A percentile compares a stretch with the other conserved stretches of the same genome.
Evolutionary conservation across 2,797 vertebrate genomes (phyloP).

Genomic region (Danionella dracula): DNA sequence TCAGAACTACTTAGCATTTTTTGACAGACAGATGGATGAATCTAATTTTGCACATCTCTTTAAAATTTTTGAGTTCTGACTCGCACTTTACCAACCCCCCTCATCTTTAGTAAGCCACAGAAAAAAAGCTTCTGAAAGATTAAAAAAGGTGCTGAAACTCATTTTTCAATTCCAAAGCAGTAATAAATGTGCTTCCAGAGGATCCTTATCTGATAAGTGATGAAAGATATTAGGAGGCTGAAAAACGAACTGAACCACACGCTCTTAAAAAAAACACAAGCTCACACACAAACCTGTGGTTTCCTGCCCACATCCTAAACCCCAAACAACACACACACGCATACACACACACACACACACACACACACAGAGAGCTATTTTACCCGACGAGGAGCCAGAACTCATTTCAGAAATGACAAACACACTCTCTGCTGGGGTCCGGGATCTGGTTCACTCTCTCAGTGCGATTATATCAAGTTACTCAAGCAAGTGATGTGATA

Average conservation of each 20-base stretch:
- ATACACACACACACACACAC: slow-evolving; percentile 12
- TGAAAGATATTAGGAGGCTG: neutral
- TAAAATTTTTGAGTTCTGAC: too few species aligned
- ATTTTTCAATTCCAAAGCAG: too few species aligned
- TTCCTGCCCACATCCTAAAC: neutral
- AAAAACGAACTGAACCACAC: neutral
- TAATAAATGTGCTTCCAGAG: too few species aligned
- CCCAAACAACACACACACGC: neutral
- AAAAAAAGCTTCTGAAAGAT: too few species aligned
- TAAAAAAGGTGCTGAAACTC: too few species aligned
- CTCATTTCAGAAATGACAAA: neutral
- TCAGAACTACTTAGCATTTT: too few species aligned
- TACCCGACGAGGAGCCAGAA: neutral
- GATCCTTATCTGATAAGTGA: neutral
- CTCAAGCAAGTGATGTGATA: slow-evolving; percentile 31
- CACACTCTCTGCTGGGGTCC: neutral
- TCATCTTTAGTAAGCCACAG: too few species aligned
- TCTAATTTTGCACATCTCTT: too few species aligned
- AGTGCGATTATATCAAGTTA: slow-evolving; percentile 40
- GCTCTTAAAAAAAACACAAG: neutral
- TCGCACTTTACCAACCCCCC: too few species aligned
- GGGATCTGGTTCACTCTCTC: neutral
- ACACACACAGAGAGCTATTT: neutral
- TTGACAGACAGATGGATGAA: too few species aligned
- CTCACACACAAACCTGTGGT: slow-evolving; percentile 16